Base-by-base conservation (phyloP, 2,113 vertebrate species). In the Mormoops blainvillei region DNA sequence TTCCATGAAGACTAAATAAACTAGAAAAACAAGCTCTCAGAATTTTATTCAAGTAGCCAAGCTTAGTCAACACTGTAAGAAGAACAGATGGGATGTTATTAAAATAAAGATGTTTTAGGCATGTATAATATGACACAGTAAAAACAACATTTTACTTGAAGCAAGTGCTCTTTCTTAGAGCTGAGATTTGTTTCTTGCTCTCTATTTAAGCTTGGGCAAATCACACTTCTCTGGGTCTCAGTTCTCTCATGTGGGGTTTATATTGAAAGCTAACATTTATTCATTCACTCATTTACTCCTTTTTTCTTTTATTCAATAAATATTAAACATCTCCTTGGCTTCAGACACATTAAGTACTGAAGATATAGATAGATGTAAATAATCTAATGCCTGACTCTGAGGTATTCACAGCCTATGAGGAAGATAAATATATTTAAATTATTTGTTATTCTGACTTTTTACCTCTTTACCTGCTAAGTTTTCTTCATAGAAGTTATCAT, bases 1-100 rank as follows among this genome's bases (percentile, higher is more conserved):
- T 96, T 95, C 89, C 82, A 85, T 81, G 71, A 96, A 94, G 86
- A 90, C 81, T 28, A 80, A 95, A 13, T 70, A 43, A 80, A 67
- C 81, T 76, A 88, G 81, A 91, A 94, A 97, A 95, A 76, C 43
- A 94, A 76, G 38, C 56, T 76, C 52, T 94, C 58, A 91, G 58
- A 82, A 96, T 91, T 93, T 38, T 20, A 71, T 67, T 56, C 68
- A 90, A 33, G 24, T 85, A 91, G 82, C 82, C 71, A 95, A 84
- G 56, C 70, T 52, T 50, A 65, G 76, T 85, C 81, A 87, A 87
- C 41, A 50, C 5, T 2, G n/a, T 84, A 70, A 94, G 31, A 95
- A 41, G 67, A 95, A 80, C 89, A 93, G 74, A 83, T 71, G 67
- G 58, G 54, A 4, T 18, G 22, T 70, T 94, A 81, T 61, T 81